These are phyloP conservation scores for Ceratoteleas bidentatus DNA, from an alignment of 1,140 invertebrate genomes.

Conservation along the genomic window DNA sequence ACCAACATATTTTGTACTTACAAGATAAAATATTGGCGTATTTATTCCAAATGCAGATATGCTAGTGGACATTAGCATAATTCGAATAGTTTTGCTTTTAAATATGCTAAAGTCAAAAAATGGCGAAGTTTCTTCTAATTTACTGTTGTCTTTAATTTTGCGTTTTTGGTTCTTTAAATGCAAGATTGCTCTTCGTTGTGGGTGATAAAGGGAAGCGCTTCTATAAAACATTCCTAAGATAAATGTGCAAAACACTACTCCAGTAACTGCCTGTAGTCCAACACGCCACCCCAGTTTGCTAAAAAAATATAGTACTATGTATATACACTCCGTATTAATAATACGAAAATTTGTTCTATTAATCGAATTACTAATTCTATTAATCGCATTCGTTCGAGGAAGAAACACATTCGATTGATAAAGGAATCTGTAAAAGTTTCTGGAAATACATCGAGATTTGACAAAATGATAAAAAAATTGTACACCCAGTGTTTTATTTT, in stretches of 20 bases:
- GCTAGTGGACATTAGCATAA: conserved; percentile 89
- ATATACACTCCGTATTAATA: no score
- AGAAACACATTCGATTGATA: no score
- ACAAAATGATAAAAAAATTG: no score
- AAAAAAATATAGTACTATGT: conserved; percentile 58
- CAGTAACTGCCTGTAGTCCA: conserved; percentile 92
- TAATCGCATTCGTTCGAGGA: no score
- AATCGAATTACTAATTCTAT: no score
- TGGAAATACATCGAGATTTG: no score
- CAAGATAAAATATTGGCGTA: conserved; percentile 92
- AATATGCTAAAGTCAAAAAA: conserved; percentile 94
- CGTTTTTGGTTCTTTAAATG: conserved; percentile 95
- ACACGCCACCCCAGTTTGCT: conserved; percentile 94
- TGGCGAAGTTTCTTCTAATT: conserved; percentile 88
- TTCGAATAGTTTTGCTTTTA: conserved; percentile 91
- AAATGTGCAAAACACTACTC: conserved; percentile 91
- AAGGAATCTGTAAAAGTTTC: no score
- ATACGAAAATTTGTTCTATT: no score
- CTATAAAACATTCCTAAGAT: conserved; percentile 94
- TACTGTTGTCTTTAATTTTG: conserved; percentile 89
- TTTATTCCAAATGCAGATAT: conserved; percentile 91
- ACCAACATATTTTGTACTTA: conserved; percentile 66
- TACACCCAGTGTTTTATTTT: no score
- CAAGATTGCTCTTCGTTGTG: conserved; percentile 92
- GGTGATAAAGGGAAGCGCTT: conserved; percentile 94